phyloP scores from a whole-genome alignment of 30 jellyfish, hydroid and myxozoan species.

The Hydra vulgaris region DNA sequence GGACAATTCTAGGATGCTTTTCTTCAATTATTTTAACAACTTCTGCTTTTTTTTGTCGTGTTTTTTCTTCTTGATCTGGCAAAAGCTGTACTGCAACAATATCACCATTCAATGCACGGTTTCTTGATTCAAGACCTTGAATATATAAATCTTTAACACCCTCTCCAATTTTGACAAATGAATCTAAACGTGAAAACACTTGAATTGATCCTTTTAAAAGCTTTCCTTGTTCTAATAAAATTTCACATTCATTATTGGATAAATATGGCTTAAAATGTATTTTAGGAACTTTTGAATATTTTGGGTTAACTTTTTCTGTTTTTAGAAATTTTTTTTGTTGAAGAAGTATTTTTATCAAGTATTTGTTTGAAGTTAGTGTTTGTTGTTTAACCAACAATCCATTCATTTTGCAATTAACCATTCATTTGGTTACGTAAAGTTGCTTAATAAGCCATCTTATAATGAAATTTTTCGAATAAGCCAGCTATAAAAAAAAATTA shows the following conservation, averaged over 20 bases:
- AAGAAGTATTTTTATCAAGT: too few relatives aligned
- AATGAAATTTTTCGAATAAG: too few relatives aligned
- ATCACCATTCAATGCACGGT: constrained; percentile 66
- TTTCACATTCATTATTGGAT: background rate
- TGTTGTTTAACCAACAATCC: too few relatives aligned
- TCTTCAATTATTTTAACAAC: constrained; percentile 42
- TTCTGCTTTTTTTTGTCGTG: constrained; percentile 18
- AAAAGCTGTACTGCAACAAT: constrained; percentile 49
- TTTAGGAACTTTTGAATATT: background rate
- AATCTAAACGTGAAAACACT: constrained; percentile 4
- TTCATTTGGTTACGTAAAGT: too few relatives aligned
- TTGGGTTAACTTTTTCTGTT: background rate
- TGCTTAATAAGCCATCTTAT: too few relatives aligned
- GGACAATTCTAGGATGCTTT: constrained; percentile 40
- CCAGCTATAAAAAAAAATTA: too few relatives aligned
- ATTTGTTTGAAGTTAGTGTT: background rate
- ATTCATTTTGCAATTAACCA: too few relatives aligned
- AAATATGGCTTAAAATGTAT: background rate
- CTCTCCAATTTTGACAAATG: constrained; percentile 33
- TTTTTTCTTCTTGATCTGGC: constrained; percentile 20
- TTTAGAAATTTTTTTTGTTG: background rate
- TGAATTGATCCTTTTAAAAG: background rate
- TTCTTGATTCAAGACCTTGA: constrained; percentile 43
- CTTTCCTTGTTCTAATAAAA: background rate
- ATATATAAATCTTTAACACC: constrained; percentile 41